phyloP scores from a whole-genome alignment of 1,140 invertebrate genomes.

The Wasmannia auropunctata region DNA sequence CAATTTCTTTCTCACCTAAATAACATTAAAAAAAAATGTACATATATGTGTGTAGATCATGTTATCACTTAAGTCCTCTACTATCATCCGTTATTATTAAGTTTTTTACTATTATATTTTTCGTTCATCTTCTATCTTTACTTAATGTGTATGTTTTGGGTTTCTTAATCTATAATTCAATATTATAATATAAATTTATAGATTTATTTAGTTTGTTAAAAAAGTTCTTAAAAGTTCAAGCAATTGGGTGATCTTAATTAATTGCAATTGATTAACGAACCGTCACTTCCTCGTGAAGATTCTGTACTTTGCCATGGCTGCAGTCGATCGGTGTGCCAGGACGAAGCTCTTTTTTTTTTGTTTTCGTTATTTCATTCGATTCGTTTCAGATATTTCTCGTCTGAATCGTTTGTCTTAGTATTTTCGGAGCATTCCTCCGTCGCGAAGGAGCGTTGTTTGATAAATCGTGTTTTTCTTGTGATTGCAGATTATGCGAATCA shows the following conservation, averaged over 20 bases:
- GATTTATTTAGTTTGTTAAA: neutral
- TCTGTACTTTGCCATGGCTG: conserved; percentile 16
- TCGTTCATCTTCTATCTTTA: neutral
- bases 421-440: neutral
- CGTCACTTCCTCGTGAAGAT: neutral
- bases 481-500: conserved; percentile 82
- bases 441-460: neutral
- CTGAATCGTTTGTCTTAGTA: conserved; percentile 60
- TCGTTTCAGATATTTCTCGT: conserved; percentile 68
- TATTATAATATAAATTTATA: neutral
- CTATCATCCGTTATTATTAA: neutral
- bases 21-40: neutral
- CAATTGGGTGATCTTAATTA: neutral
- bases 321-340: neutral
- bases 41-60: neutral
- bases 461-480: conserved; percentile 56
- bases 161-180: conserved; percentile 1
- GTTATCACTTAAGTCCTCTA: neutral
- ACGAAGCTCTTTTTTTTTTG: neutral
- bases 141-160: neutral
- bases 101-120: neutral
- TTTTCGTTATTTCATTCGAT: neutral
- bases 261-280: neutral
- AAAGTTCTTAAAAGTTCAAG: neutral
- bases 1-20: conserved; percentile 3